These are phyloP conservation scores for Sminthurides bifidus DNA, from an alignment of 1,140 invertebrate species.

Conservation along the genomic window DNA sequence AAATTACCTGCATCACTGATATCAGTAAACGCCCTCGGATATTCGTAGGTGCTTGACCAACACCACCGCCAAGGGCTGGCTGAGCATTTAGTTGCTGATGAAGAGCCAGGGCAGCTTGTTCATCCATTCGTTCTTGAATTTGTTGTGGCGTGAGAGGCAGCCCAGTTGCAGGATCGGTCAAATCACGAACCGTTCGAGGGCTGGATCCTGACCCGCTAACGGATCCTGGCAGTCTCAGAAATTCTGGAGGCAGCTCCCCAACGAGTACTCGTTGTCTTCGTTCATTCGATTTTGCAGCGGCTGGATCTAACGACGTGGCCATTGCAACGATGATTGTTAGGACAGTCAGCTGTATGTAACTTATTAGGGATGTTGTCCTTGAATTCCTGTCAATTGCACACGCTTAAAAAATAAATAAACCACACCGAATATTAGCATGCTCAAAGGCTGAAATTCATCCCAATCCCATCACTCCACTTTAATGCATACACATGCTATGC, in stretches of 20 bases:
- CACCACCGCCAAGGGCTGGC: slow-evolving; percentile 49
- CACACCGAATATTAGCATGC: neutral
- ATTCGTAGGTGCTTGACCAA: slow-evolving; percentile 19
- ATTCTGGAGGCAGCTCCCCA: slow-evolving; percentile 66
- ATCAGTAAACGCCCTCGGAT: slow-evolving; percentile 24
- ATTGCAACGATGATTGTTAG: no score
- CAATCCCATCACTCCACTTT: no score
- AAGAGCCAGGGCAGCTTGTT: slow-evolving; percentile 62
- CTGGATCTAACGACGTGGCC: slow-evolving; percentile 25
- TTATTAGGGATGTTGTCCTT: neutral
- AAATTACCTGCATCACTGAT: slow-evolving; percentile 26
- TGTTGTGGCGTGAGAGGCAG: slow-evolving; percentile 41
- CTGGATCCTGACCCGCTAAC: slow-evolving; percentile 5
- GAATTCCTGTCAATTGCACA: neutral
- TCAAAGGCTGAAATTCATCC: neutral
- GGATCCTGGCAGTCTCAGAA: slow-evolving; percentile 52
- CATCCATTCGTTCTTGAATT: slow-evolving; percentile 60
- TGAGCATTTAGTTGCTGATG: slow-evolving; percentile 58
- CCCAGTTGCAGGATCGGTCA: slow-evolving; percentile 8
- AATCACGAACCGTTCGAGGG: neutral
- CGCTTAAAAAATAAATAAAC: neutral
- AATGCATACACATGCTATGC: no score
- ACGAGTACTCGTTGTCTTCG: slow-evolving; percentile 45
- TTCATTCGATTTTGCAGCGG: slow-evolving; percentile 17
- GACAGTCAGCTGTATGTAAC: slow-evolving; percentile 4